A percentile compares a stretch with the other conserved stretches of the same genome.
Conservation (phyloP, 2,888 invertebrate genomes). For the Cremastobaeus sp. region DNA sequence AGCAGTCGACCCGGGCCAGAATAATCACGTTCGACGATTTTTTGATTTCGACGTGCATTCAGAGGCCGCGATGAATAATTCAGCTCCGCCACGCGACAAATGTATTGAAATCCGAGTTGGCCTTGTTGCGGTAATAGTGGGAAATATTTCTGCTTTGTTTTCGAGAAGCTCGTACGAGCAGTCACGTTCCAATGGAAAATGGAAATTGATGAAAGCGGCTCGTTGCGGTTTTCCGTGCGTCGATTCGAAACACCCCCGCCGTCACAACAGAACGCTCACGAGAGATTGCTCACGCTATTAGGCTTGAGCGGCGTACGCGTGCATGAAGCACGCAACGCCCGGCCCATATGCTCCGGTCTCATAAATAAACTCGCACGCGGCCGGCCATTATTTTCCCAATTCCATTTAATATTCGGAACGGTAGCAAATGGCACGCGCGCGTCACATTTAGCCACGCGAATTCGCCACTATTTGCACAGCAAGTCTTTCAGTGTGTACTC, state of each 20-base stretch:
- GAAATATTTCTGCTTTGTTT: neutral
- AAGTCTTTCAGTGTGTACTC: no score
- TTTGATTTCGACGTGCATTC: no score
- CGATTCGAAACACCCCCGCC: constrained; percentile 29
- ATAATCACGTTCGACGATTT: no score
- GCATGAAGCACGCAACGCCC: constrained; percentile 34
- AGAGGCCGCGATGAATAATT: constrained; percentile 30
- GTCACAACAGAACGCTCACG: constrained; percentile 25
- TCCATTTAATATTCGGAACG: constrained; percentile 34
- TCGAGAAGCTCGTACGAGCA: neutral
- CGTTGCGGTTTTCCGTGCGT: constrained; percentile 30
- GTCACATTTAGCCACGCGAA: no score
- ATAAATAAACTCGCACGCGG: constrained; percentile 33
- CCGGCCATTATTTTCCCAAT: constrained; percentile 24
- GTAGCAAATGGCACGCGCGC: constrained; percentile 29
- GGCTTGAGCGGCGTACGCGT: constrained; percentile 32
- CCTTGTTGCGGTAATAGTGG: neutral
- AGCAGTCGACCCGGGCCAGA: no score
- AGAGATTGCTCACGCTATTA: constrained; percentile 36
- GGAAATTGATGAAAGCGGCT: constrained; percentile 21
- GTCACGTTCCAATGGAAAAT: constrained; percentile 30
- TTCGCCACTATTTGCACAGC: no score
- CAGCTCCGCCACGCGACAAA: constrained; percentile 9
- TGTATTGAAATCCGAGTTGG: constrained; percentile 13
- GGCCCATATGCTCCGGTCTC: constrained; percentile 30